Evolutionary conservation across 2,113 vertebrate species (phyloP).

Genomic region (Mobula birostris): DNA sequence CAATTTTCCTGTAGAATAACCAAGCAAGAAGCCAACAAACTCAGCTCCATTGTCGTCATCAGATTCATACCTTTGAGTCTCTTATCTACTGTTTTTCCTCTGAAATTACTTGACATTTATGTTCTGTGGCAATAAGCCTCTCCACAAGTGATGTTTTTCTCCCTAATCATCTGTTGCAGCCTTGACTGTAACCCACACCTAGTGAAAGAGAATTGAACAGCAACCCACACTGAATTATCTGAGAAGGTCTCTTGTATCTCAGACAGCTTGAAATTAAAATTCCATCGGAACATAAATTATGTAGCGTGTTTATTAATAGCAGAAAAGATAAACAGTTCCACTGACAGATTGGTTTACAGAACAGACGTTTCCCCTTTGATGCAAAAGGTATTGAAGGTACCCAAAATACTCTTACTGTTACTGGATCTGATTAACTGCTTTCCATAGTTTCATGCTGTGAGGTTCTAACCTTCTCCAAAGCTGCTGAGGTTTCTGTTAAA

Average conservation of each 20-base stretch:
- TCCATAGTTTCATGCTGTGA: neutral
- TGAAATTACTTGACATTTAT: neutral
- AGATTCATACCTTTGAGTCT: neutral
- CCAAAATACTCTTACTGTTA: neutral
- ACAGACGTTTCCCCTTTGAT: neutral
- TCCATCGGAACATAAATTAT: neutral
- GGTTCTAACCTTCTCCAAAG: too few relatives aligned
- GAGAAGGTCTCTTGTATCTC: neutral
- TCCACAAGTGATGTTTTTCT: neutral
- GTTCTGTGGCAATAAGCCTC: neutral
- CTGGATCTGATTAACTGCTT: neutral
- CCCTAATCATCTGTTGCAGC: neutral
- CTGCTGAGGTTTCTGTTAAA: too few relatives aligned
- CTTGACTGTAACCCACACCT: neutral
- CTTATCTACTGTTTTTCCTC: neutral
- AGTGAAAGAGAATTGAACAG: neutral
- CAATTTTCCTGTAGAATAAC: neutral
- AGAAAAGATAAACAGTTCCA: neutral
- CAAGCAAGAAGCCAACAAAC: neutral
- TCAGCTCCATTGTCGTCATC: neutral
- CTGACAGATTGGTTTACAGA: neutral
- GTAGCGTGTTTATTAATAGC: neutral
- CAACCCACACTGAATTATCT: neutral
- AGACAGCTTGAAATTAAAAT: neutral
- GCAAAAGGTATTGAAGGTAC: neutral